Evolutionary conservation across 2,113 vertebrate genomes (phyloP).

Genomic region (Trogon melanurus): DNA sequence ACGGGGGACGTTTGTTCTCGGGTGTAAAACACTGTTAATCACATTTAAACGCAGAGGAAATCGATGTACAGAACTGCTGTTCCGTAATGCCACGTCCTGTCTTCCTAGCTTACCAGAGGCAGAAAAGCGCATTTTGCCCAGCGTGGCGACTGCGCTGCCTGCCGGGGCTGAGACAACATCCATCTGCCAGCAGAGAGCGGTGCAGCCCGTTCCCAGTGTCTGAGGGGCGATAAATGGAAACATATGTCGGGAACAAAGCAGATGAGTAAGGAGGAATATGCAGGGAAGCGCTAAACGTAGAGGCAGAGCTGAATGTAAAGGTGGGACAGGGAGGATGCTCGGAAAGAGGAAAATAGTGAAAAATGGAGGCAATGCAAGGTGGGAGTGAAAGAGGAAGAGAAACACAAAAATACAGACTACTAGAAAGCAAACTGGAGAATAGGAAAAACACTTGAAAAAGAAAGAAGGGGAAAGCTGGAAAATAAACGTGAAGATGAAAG

Average conservation of each 20-base stretch:
- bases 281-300: not conserved
- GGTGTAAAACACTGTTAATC: not conserved
- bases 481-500: not conserved
- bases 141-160: accelerated
- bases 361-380: not conserved
- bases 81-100: accelerated
- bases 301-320: not conserved
- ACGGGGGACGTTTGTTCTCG: not conserved
- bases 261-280: not conserved
- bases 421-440: not conserved
- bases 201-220: not conserved
- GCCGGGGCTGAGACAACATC: not conserved
- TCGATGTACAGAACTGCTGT: not conserved
- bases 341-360: not conserved
- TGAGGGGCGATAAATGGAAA: not conserved
- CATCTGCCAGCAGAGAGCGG: not conserved
- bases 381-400: not conserved
- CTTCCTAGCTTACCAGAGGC: accelerated
- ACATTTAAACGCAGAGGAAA: not conserved
- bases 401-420: accelerated
- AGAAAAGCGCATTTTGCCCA: accelerated
- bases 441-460: not conserved
- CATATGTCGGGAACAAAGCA: not conserved
- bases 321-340: not conserved
- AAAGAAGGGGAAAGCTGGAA: not conserved